A percentile compares a stretch with the other conserved stretches of the same genome.
phyloP scores from a whole-genome alignment of 2,888 invertebrate genomes.

The Neoitamus cyanurus region DNA sequence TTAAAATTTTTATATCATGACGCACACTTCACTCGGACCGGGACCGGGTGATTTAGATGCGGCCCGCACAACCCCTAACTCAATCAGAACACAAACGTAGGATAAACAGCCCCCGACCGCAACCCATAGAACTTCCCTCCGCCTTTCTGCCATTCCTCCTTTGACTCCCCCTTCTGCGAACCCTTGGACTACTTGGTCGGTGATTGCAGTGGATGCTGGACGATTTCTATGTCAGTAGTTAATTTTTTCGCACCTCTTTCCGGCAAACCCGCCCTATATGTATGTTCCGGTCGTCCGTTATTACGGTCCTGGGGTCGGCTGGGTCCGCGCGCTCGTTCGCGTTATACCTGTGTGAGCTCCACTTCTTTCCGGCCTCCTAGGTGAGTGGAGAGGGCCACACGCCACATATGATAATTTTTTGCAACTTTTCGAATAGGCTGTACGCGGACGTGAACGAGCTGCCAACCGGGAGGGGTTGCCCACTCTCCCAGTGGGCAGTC shows the following conservation, averaged over 20 bases:
- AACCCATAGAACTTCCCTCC: neutral
- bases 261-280: neutral
- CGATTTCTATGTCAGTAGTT: constrained; percentile 29
- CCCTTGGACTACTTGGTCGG: neutral
- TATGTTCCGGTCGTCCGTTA: constrained; percentile 25
- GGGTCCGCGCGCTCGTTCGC: neutral
- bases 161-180: neutral
- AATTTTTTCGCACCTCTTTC: constrained; percentile 16
- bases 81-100: constrained; percentile 47
- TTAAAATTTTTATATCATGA: constrained; percentile 22
- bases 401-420: constrained; percentile 12
- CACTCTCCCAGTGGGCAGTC: neutral
- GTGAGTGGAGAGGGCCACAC: neutral
- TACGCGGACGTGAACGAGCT: neutral
- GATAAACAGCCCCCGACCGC: neutral
- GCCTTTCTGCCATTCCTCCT: neutral
- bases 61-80: constrained; percentile 40
- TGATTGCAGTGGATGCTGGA: constrained; percentile 26
- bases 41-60: constrained; percentile 11
- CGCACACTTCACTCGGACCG: neutral
- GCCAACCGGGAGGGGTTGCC: neutral
- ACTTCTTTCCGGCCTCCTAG: neutral
- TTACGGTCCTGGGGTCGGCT: neutral
- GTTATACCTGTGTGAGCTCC: neutral
- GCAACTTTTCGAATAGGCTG: constrained; percentile 10